Evolutionary conservation across 2,888 invertebrate genomes (phyloP).

Genomic region (Tetropium fuscum): DNA sequence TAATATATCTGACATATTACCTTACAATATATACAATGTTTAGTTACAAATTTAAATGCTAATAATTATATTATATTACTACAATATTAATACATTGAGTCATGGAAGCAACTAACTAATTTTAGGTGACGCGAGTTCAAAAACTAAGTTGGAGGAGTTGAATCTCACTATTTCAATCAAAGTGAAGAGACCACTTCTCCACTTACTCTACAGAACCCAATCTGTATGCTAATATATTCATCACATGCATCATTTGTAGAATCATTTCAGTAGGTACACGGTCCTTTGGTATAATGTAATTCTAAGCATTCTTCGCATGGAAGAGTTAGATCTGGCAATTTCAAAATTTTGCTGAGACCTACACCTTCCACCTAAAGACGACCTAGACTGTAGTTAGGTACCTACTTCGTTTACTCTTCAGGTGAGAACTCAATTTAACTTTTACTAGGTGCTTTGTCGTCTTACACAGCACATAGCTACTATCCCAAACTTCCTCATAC

Average conservation of each 20-base stretch:
- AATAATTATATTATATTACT: no score
- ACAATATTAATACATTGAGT: no score
- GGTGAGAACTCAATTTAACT: no score
- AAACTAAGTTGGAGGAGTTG: constrained; percentile 65
- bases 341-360: constrained; percentile 52
- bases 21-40: no score
- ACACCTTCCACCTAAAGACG: constrained; percentile 56
- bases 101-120: no score
- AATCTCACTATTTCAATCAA: constrained; percentile 63
- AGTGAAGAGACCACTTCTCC: constrained; percentile 66
- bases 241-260: neutral
- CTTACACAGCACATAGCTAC: no score
- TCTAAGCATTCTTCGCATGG: constrained; percentile 52
- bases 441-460: no score
- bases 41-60: no score
- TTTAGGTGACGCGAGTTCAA: constrained; percentile 44
- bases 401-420: no score
- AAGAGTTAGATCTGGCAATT: constrained; percentile 60
- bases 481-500: no score
- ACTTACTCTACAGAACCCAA: constrained; percentile 58
- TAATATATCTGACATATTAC: no score
- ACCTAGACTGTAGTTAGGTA: constrained; percentile 13
- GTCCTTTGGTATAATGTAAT: neutral
- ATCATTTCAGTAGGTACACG: neutral
- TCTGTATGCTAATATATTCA: neutral